A percentile compares a stretch with the other conserved stretches of the same genome.
These are phyloP conservation scores for Bombus vancouverensis DNA, from an alignment of 1,140 invertebrate species.

Conservation along the genomic window DNA sequence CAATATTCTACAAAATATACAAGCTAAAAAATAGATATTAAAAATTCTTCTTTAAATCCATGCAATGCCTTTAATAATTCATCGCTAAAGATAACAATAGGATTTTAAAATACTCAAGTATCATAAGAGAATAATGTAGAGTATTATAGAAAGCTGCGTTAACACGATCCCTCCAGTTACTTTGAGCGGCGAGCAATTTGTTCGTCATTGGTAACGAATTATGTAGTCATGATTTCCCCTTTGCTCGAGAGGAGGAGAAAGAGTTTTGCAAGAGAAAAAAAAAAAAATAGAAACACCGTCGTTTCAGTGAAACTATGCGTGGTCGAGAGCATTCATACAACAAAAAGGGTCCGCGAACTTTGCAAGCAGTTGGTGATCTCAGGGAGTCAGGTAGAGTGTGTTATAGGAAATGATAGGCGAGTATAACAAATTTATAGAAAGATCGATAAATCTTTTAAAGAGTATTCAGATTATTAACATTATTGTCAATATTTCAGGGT, in stretches of 20 bases:
- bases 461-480: no score
- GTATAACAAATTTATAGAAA: conserved; percentile 37
- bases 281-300: not conserved
- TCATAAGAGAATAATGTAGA: not conserved
- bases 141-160: not conserved
- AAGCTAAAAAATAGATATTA: not conserved
- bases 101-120: not conserved
- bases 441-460: not conserved
- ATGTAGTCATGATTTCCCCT: not conserved
- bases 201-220: not conserved
- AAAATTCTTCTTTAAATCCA: not conserved
- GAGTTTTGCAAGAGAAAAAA: not conserved
- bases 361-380: conserved; percentile 84
- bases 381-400: conserved; percentile 84
- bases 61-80: not conserved
- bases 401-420: conserved; percentile 86
- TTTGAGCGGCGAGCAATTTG: not conserved
- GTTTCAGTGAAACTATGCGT: conserved; percentile 86
- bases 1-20: not conserved
- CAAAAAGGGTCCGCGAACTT: conserved; percentile 83
- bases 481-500: no score
- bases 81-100: not conserved
- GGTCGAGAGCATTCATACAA: conserved; percentile 84
- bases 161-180: not conserved
- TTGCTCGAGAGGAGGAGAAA: not conserved